Evolutionary conservation across 2,888 invertebrate genomes (phyloP), one percentile per base, ranked within the genome.

Genomic region (Drosophila quasianomalipes): DNA sequence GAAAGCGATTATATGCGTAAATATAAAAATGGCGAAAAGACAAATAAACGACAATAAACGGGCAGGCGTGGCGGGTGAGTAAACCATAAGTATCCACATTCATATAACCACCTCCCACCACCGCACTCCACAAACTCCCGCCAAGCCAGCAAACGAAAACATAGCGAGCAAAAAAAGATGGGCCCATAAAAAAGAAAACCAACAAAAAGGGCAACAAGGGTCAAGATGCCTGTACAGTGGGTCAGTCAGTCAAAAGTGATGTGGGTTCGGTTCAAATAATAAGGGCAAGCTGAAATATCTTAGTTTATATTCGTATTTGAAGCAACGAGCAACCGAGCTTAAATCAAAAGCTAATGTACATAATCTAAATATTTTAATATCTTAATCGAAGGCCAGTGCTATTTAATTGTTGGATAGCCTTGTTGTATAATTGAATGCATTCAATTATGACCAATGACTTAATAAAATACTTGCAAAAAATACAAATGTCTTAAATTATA

Each of bases 1-100:
- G 87, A 90, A 90, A 88, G 89, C 87, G 87, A 88, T 90, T 88
- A 88, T 88, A 90, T 88, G 87, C 90, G 89, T 88, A 88, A 88
- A 87, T 87, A 87, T 88, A 89, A 86, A 86, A 86, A 86, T 88
- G 80, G 89, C 89, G 85, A 83, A 90, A 88, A 88, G 90, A 88
- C 90, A 87, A 87, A 87, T 88, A 87, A 87, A 87, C 89, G 87
- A 79, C 87, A 88, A 83, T 90, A 90, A 87, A 83, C 85, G 85
- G 72, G 52, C 74, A 58, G 80, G 79, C 75, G 71, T 72, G 70
- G 62, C 60, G 63, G 75, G 54, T 74, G 72, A 64, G 68, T 54
- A 66, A 66, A 67, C 82, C 74, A 33, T 77, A 70, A 72, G 64
- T 61, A 54, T 69, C 67, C 68, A 47, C 54, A 54, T 26, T 47